Evolutionary conservation across 1,140 invertebrate species (phyloP), one percentile per base, ranked within the genome.

Genomic region (Gryon sp.): DNA sequence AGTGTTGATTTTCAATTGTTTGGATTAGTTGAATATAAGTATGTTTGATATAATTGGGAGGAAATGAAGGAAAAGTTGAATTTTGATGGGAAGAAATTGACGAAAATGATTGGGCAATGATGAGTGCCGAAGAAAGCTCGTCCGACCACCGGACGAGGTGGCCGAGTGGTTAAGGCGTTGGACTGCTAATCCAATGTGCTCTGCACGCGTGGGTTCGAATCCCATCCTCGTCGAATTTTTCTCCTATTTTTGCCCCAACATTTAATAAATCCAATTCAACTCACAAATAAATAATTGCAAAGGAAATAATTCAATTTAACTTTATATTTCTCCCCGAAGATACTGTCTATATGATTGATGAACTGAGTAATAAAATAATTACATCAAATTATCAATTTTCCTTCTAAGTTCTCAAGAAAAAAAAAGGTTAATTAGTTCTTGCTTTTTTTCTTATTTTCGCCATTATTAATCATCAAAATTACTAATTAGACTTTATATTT

Each of bases 161-260:
- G 93, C 93, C 93, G 93, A 94, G 93, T 93, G 93, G 93, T 94
- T 94, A 94, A 94, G 93, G 93, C 93, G 93, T 94, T 94, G 93
- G 93, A 94, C 93, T 94, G 93, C 93, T 94, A 93, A 91, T 91
- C 91, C 91, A 92, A 91, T 92, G 91, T 90, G 91, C 90, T 91
- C 90, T 92, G 90, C 93, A 93, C 93, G 93, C 93, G 93, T 94
- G 93, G 93, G 93, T 94, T 94, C 93, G 93, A 94, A 94, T 94
- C 93, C 93, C 93, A 94, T 94, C 93, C 93, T 94, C 93, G 93
- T 94, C 93, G 93, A 15, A 2, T 53, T 55, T 53, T 43, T 24
- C n/a, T n/a, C 8, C 26, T 28, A 28, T 28, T 28, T 28, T 28
- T 28, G 26, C 26, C n/a, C 2, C 7, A n/a, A 28, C n/a, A n/a